Evolutionary conservation across 2,797 vertebrate genomes (phyloP).

Genomic region (Falco concolor): DNA sequence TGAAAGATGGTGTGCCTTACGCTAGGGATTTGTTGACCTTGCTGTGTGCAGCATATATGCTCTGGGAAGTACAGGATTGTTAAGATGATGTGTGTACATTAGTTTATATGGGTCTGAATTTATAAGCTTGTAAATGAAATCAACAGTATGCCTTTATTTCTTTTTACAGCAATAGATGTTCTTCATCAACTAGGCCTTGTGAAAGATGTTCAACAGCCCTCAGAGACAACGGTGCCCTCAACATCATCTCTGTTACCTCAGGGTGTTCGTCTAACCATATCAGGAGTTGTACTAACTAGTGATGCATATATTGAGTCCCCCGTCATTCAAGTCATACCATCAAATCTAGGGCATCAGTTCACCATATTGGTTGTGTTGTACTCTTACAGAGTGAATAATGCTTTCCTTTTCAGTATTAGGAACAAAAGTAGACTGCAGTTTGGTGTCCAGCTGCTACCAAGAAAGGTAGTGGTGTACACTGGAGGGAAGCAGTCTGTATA

Average conservation of each 20-base stretch:
- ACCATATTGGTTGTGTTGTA: conserved; percentile 85
- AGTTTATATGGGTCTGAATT: not conserved
- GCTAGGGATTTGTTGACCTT: not conserved
- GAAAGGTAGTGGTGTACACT: conserved; percentile 83
- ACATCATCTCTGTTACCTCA: conserved; percentile 68
- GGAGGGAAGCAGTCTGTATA: conserved; percentile 83
- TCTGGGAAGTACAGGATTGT: not conserved
- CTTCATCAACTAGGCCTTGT: conserved; percentile 85
- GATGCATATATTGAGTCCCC: conserved; percentile 80
- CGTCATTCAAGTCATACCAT: conserved; percentile 75
- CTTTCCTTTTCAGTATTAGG: conserved; percentile 93
- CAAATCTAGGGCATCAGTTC: conserved; percentile 81
- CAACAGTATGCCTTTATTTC: conserved; percentile 12
- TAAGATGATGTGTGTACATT: not conserved
- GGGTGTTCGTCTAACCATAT: conserved; percentile 69
- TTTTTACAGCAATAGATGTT: conserved; percentile 87
- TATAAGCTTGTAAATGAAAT: not conserved
- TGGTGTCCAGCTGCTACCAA: conserved; percentile 90
- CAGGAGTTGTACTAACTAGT: conserved; percentile 80
- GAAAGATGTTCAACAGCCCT: conserved; percentile 69
- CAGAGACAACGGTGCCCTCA: conserved; percentile 59
- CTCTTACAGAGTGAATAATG: conserved; percentile 87
- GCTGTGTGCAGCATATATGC: not conserved
- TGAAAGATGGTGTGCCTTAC: not conserved
- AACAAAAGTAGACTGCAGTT: conserved; percentile 84